A percentile compares a stretch with the other conserved stretches of the same genome.
Conservation (phyloP, 2,888 invertebrate genomes). For the Drosophila mimica region DNA sequence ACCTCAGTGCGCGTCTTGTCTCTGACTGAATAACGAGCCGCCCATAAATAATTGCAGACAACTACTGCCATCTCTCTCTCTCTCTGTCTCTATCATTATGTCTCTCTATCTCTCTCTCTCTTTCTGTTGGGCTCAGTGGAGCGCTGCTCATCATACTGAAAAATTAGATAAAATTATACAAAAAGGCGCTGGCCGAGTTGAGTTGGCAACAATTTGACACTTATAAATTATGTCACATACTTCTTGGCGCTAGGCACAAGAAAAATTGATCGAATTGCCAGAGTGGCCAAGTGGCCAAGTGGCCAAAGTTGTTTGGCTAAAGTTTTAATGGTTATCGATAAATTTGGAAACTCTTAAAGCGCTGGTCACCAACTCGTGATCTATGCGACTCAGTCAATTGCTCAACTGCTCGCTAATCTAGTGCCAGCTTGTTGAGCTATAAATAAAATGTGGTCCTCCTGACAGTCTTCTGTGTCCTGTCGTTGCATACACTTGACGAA, state of each 20-base stretch:
- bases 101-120: not conserved
- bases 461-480: constrained; percentile 2
- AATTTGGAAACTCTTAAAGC: constrained; percentile 50
- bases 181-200: constrained; percentile 25
- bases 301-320: constrained; percentile 32
- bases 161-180: constrained; percentile 71
- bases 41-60: constrained; percentile 72
- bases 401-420: constrained; percentile 59
- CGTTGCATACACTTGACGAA: not conserved
- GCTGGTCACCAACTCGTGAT: constrained; percentile 40
- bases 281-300: constrained; percentile 14
- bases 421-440: constrained; percentile 78
- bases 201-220: constrained; percentile 65
- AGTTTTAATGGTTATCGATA: constrained; percentile 73
- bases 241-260: constrained; percentile 52
- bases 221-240: constrained; percentile 78
- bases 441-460: constrained; percentile 54
- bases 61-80: constrained; percentile 52
- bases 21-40: constrained; percentile 47
- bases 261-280: constrained; percentile 59
- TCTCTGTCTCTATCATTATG: not conserved
- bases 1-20: constrained; percentile 59
- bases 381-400: constrained; percentile 45
- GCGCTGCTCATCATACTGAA: constrained; percentile 52
- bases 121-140: not conserved